These are phyloP conservation scores for Cottus gobio DNA, from an alignment of 2,113 vertebrate genomes.

Conservation along the genomic window DNA sequence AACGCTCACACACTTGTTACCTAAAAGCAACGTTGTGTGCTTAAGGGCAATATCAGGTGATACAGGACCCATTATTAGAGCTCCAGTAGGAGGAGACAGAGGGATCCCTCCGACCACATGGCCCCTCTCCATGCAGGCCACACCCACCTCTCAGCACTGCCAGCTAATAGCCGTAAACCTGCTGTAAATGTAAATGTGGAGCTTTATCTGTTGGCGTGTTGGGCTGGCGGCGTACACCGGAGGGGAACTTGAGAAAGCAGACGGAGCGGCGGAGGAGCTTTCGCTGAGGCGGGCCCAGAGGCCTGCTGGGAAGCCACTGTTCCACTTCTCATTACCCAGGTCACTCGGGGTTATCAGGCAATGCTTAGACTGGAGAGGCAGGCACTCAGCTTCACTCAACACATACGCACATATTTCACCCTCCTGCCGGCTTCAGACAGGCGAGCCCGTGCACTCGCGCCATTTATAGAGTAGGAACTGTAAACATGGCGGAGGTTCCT, in stretches of 20 bases:
- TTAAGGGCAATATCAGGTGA: neutral
- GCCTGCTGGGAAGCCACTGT: slow-evolving; percentile 67
- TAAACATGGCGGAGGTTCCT: slow-evolving; percentile 63
- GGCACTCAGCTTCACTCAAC: slow-evolving; percentile 72
- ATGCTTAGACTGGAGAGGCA: slow-evolving; percentile 63
- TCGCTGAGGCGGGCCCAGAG: slow-evolving; percentile 49
- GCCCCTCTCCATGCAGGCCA: neutral
- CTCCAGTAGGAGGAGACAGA: neutral
- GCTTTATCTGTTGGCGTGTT: slow-evolving; percentile 52
- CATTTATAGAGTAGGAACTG: slow-evolving; percentile 64
- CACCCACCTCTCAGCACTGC: neutral
- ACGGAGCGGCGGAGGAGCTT: slow-evolving; percentile 26
- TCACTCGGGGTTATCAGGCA: slow-evolving; percentile 74
- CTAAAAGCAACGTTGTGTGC: neutral
- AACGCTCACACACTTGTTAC: neutral
- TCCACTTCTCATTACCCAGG: slow-evolving; percentile 75
- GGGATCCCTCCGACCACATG: neutral
- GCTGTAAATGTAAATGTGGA: slow-evolving; percentile 52
- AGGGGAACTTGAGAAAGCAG: slow-evolving; percentile 48
- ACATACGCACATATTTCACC: slow-evolving; percentile 46
- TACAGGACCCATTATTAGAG: neutral
- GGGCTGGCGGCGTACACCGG: slow-evolving; percentile 40
- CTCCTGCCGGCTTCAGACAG: slow-evolving; percentile 47
- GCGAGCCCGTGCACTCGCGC: slow-evolving; percentile 30
- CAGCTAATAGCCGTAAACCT: slow-evolving; percentile 21